Evolutionary conservation across 2,113 vertebrate species (phyloP), one percentile per base, ranked within the genome.

Genomic region (Protobothrops mucrosquamatus): DNA sequence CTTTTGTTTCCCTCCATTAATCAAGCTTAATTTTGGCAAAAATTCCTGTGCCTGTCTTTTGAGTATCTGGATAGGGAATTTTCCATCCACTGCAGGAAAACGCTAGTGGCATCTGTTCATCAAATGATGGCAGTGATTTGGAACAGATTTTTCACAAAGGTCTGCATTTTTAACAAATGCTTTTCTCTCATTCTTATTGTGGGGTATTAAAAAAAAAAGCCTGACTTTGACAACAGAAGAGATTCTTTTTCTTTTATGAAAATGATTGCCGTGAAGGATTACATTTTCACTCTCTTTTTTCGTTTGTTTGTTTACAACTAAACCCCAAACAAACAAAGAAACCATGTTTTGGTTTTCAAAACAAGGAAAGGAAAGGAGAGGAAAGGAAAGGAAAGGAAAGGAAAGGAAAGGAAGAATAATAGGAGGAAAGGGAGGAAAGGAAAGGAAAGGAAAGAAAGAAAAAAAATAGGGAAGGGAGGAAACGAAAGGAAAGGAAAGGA

Each of bases 211-310:
- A 64, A 64, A 57, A 23, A 57, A 57, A 7, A 2, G 6, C 59
- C 14, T 34, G n/a, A 15, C 61, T 74, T 64, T 29, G 64, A 74
- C 29, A 74, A 74, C 5, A 64, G 61, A 69, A 95, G 95, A 95
- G 94, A 95, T 95, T 95, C 94, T 95, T 74, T 74, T 39, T 85
- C 22, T 15, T 15, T 87, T 23, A 51, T 87, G 6, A 90, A 96
- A 97, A 96, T 94, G 95, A 94, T 96, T 94, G 95, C 94, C 95
- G 94, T 95, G 95, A 97, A 95, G 91, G 92, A 59, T 91, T 93
- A 43, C 94, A 92, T 95, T 96, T 94, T 94, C 94, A 93, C 96
- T 94, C 29, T n/a, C 61, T 61, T 69, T 64, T 69, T 69, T 54
- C 8, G 88, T 93, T 96, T 94, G 69, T 95, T 64, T 64, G 59